Evolutionary conservation across 1,140 invertebrate species (phyloP), one percentile per base, ranked within the genome.

Genomic region (Brevipalpus yothersi): DNA sequence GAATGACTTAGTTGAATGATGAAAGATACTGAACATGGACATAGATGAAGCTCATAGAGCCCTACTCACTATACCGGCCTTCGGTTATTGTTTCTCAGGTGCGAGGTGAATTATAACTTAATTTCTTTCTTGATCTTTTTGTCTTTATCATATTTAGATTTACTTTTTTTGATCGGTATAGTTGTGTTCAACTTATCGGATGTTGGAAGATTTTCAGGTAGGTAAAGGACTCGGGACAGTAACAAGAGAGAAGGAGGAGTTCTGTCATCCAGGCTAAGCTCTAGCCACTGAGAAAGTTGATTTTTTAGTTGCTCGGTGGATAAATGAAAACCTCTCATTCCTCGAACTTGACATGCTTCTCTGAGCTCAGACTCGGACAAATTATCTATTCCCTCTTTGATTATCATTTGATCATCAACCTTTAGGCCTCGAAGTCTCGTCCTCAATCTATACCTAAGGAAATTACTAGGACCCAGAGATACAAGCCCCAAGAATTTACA

Each of bases 241-340:
- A 99, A 74, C 49, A 99, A 70, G 41, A 99, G 73, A 0, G 92
- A 91, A 0, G 88, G 86, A 41, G 94, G 91, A 21, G 96, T 89
- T 73, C 90, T 86, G 71, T 95, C 85, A 71, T 89, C 85, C 9
- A 97, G 73, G 65, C 90, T 93, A 51, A 99, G 75, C 69, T 97
- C 88, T 39, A 99, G 73, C 95, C 95, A 99, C 68, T 96, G 87
- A 21, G 78, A 72, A 19, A 99, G 71, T 69, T 99, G 94, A 43
- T 81, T 78, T 41, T 78, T 75, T 41, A 99, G 75, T 54, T 86
- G 76, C 60, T 84, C 81, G 69, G 94, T 86, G 4, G 89, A 82
- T 54, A 99, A 76, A 64, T 95, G 95, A 68, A 95, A 82, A 1
- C 93, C 88, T 65, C 94, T 76, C 95, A 99, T 99, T 4, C 92